phyloP scores from a whole-genome alignment of 92 coral and sea anemone species.

The Virgularia gustaviana region DNA sequence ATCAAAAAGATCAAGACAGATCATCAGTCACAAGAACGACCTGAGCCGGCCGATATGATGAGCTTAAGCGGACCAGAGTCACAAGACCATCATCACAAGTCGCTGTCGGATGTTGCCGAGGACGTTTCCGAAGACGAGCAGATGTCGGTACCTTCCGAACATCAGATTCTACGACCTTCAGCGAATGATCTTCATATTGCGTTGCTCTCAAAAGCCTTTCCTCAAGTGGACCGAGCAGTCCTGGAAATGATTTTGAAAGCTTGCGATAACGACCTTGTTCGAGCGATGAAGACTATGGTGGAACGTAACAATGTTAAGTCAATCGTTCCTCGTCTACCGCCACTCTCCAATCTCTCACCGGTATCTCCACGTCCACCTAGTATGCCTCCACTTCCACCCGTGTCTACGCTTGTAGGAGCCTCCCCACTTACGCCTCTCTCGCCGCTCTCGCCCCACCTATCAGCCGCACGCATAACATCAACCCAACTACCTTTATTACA shows the following conservation, averaged over 20 bases:
- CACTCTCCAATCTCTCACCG: neutral
- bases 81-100: neutral
- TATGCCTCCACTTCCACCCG: neutral
- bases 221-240: neutral
- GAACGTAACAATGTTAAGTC: neutral
- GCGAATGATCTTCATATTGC: neutral
- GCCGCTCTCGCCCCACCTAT: too few species aligned
- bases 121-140: neutral
- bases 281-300: neutral
- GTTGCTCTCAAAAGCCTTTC: conserved; percentile 6
- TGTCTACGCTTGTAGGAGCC: neutral
- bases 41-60: neutral
- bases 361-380: neutral
- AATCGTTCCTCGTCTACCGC: neutral
- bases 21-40: neutral
- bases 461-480: neutral
- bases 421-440: too few species aligned
- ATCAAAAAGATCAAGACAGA: neutral
- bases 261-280: neutral
- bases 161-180: too few species aligned
- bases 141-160: neutral
- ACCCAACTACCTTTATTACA: too few species aligned
- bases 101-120: neutral
- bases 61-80: neutral
- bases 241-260: conserved; percentile 8